phyloP scores from a whole-genome alignment of 1,140 invertebrate genomes.

The Megalonaias nervosa region DNA sequence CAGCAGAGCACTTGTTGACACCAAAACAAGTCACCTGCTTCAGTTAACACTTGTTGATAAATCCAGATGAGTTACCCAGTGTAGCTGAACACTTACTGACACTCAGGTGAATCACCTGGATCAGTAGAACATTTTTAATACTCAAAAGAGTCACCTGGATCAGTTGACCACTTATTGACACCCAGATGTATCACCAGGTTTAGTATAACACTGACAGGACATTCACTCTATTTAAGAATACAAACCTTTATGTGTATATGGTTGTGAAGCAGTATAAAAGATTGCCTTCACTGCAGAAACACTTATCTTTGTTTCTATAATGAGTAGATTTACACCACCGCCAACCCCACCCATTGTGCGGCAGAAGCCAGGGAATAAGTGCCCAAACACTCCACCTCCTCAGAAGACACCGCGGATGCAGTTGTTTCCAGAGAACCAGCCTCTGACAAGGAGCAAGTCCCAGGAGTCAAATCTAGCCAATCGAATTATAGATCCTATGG shows the following conservation, averaged over 20 bases:
- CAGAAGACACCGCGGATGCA: conserved; percentile 75
- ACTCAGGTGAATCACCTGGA: too few species aligned
- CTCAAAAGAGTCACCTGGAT: too few species aligned
- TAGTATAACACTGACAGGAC: not conserved
- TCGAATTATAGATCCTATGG: conserved; percentile 67
- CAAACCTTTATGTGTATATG: not conserved
- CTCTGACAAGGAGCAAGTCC: conserved; percentile 89
- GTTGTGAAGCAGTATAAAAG: not conserved
- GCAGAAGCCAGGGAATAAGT: conserved; percentile 75
- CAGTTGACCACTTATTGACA: too few species aligned
- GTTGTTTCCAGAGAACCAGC: conserved; percentile 67
- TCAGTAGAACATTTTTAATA: too few species aligned
- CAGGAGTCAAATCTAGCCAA: conserved; percentile 90
- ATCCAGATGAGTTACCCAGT: too few species aligned
- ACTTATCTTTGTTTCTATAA: conserved; percentile 14
- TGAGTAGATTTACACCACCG: conserved; percentile 73
- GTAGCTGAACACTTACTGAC: too few species aligned
- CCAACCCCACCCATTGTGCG: conserved; percentile 75
- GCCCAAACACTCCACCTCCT: conserved; percentile 85
- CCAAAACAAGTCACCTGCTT: too few species aligned
- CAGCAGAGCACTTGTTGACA: too few species aligned
- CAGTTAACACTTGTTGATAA: too few species aligned
- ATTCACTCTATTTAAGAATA: not conserved
- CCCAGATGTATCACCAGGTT: too few species aligned
- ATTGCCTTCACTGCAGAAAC: not conserved